phyloP scores from a whole-genome alignment of 2,888 invertebrate species.

The Idaea aversata region DNA sequence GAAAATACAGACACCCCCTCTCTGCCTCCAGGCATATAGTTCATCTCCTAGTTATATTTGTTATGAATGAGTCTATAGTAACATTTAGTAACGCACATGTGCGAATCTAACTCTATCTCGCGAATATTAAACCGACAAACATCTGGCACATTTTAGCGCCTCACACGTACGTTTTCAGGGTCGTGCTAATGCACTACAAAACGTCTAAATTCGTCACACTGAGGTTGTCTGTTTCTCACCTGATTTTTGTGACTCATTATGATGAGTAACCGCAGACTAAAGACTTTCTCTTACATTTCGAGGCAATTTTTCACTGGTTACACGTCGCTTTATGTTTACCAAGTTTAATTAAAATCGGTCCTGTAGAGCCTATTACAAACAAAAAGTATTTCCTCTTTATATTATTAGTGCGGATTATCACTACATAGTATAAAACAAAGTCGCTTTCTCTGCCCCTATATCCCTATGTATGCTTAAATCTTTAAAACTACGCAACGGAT shows the following conservation, averaged over 20 bases:
- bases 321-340: too few relatives aligned
- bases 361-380: too few relatives aligned
- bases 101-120: slow-evolving; percentile 1
- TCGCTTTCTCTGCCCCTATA: too few relatives aligned
- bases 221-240: slow-evolving; percentile 32
- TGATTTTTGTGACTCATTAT: slow-evolving; percentile 11
- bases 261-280: background rate
- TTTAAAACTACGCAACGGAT: too few relatives aligned
- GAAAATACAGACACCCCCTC: too few relatives aligned
- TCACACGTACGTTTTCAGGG: slow-evolving; percentile 32
- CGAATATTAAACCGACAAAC: slow-evolving; percentile 3
- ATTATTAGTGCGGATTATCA: too few relatives aligned
- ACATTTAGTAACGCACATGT: background rate
- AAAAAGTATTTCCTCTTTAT: too few relatives aligned
- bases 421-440: too few relatives aligned
- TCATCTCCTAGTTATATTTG: too few relatives aligned
- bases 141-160: slow-evolving; percentile 31
- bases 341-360: too few relatives aligned
- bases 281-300: background rate
- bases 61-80: background rate
- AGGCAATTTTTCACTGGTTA: background rate
- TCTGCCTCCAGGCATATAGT: too few relatives aligned
- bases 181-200: slow-evolving; percentile 39
- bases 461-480: too few relatives aligned
- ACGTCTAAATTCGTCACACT: slow-evolving; percentile 32